Evolutionary conservation across 2,797 vertebrate species (phyloP).

Genomic region (Sebastes glaucus): DNA sequence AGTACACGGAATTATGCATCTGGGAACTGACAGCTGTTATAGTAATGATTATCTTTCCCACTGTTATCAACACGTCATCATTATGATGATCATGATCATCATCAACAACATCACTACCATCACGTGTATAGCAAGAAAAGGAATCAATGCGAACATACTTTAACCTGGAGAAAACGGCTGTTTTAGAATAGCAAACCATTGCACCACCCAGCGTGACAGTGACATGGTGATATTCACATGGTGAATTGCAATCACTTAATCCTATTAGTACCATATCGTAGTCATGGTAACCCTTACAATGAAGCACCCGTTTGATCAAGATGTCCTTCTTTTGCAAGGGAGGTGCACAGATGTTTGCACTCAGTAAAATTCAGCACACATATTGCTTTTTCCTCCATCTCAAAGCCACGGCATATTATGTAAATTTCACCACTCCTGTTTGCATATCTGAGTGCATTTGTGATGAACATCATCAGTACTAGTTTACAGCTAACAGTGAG

Average conservation of each 20-base stretch:
- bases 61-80: slow-evolving; percentile 46
- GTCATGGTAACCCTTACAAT: slow-evolving; percentile 65
- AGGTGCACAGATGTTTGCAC: slow-evolving; percentile 49
- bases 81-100: slow-evolving; percentile 23
- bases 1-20: slow-evolving; percentile 42
- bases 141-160: not conserved
- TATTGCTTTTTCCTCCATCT: slow-evolving; percentile 6
- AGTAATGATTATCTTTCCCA: slow-evolving; percentile 50
- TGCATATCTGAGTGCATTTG: slow-evolving; percentile 43
- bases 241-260: slow-evolving; percentile 62
- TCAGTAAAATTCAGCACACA: slow-evolving; percentile 32
- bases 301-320: slow-evolving; percentile 45
- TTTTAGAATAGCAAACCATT: slow-evolving; percentile 10
- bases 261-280: slow-evolving; percentile 59
- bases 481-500: not conserved
- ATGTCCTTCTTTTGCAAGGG: slow-evolving; percentile 45
- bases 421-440: slow-evolving; percentile 29
- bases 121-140: not conserved
- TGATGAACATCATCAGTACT: slow-evolving; percentile 3
- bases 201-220: slow-evolving; percentile 22
- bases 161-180: slow-evolving; percentile 2
- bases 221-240: slow-evolving; percentile 38
- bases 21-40: slow-evolving; percentile 58
- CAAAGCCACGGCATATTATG: slow-evolving; percentile 35
- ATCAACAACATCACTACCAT: not conserved